These are phyloP conservation scores for Drosophila mettleri DNA, from an alignment of 2,888 invertebrate species.

Conservation along the genomic window DNA sequence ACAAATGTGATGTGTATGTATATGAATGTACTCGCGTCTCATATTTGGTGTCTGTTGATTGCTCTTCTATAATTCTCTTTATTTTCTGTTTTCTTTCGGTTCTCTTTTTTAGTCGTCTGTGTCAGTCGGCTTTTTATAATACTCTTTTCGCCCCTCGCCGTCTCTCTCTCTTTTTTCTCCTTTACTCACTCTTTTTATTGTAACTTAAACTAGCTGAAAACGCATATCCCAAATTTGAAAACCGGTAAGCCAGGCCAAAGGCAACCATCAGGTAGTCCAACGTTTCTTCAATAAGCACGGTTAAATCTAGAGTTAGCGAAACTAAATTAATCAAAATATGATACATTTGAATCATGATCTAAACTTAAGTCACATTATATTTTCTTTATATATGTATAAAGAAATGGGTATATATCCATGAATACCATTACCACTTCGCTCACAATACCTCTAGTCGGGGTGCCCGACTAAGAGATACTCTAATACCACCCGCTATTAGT, in stretches of 20 bases:
- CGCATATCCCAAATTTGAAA: slow-evolving; percentile 79
- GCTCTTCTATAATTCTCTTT: slow-evolving; percentile 32
- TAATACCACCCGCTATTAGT: no score
- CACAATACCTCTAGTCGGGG: no score
- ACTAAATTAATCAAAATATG: background rate
- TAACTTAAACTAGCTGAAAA: slow-evolving; percentile 78
- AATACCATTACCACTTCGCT: no score
- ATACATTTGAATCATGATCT: background rate
- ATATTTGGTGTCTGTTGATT: slow-evolving; percentile 62
- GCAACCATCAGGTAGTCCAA: slow-evolving; percentile 61
- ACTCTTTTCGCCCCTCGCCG: slow-evolving; percentile 8
- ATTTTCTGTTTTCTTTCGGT: slow-evolving; percentile 49
- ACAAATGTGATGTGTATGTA: slow-evolving; percentile 29
- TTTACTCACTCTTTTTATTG: slow-evolving; percentile 55
- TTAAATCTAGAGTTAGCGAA: slow-evolving; percentile 32
- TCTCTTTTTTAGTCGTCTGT: slow-evolving; percentile 52
- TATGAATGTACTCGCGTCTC: slow-evolving; percentile 69
- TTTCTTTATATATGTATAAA: no score
- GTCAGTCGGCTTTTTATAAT: slow-evolving; percentile 68
- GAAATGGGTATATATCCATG: no score
- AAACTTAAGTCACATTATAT: no score
- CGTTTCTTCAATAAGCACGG: slow-evolving; percentile 58
- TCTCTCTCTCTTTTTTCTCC: slow-evolving; percentile 11
- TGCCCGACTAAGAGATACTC: no score
- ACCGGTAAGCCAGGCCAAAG: slow-evolving; percentile 75